A percentile compares a stretch with the other conserved stretches of the same genome.
phyloP scores from a whole-genome alignment of 1,140 invertebrate species.

The Cotesia glomerata region DNA sequence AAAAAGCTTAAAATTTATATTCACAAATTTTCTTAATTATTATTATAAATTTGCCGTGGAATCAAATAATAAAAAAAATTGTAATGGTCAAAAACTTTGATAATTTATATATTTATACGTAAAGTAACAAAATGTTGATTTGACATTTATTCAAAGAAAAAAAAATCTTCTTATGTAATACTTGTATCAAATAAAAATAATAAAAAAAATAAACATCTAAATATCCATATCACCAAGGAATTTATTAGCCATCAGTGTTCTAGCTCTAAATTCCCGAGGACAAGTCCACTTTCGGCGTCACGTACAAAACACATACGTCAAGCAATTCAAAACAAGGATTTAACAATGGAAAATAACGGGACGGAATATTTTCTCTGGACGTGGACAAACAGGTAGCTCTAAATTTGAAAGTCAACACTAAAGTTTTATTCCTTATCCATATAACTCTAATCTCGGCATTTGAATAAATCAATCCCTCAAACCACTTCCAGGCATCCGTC shows the following conservation, averaged over 20 bases:
- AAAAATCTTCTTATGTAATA: too few relatives aligned
- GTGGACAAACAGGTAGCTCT: slow-evolving; percentile 1
- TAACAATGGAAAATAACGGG: slow-evolving; percentile 4
- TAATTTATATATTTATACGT: too few relatives aligned
- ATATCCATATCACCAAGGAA: background rate
- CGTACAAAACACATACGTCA: slow-evolving; percentile 21
- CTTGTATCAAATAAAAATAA: background rate
- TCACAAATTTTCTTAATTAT: too few relatives aligned
- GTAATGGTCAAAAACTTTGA: too few relatives aligned
- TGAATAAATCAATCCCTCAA: background rate
- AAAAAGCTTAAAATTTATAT: too few relatives aligned
- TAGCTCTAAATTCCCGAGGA: slow-evolving; percentile 10
- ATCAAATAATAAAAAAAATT: too few relatives aligned
- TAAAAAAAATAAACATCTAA: background rate
- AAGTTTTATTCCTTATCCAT: background rate
- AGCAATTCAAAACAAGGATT: slow-evolving; percentile 9
- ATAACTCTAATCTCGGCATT: background rate
- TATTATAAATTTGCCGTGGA: too few relatives aligned
- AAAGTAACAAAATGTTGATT: too few relatives aligned
- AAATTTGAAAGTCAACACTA: background rate
- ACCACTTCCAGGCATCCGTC: slow-evolving; percentile 1
- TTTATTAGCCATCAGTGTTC: too few relatives aligned
- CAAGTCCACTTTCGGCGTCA: slow-evolving; percentile 7
- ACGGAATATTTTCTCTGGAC: background rate
- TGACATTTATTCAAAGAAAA: too few relatives aligned